These are phyloP conservation scores for Clupea harengus DNA, from an alignment of 2,113 vertebrate genomes.

Conservation along the genomic window DNA sequence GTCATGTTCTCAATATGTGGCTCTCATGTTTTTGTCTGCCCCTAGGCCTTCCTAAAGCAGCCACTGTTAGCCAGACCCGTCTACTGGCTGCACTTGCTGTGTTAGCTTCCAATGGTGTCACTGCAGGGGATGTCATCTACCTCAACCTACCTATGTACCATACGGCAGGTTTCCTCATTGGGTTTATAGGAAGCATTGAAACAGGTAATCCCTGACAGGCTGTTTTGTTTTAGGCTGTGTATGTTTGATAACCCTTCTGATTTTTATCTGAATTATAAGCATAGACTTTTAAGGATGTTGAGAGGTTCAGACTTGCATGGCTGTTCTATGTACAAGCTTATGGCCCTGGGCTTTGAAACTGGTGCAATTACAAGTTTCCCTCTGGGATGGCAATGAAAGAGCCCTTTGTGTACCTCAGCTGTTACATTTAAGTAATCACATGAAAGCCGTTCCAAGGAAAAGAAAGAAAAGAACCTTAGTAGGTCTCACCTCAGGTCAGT, in stretches of 20 bases:
- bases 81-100: conserved; percentile 62
- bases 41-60: conserved; percentile 84
- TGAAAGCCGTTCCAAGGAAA: not conserved
- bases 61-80: conserved; percentile 73
- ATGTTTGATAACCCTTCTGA: not conserved
- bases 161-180: conserved; percentile 77
- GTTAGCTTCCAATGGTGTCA: conserved; percentile 52
- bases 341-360: not conserved
- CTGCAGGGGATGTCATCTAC: conserved; percentile 70
- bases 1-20: not conserved
- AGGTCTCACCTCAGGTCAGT: not conserved
- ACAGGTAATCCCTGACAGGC: conserved; percentile 57
- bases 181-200: conserved; percentile 73
- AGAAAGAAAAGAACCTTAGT: not conserved
- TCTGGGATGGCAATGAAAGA: conserved; percentile 47
- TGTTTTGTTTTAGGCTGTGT: not conserved
- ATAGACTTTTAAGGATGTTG: not conserved
- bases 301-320: not conserved
- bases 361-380: not conserved
- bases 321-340: not conserved
- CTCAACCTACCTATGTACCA: conserved; percentile 81
- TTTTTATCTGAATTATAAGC: not conserved
- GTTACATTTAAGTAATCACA: conserved; percentile 44
- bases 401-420: conserved; percentile 53
- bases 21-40: not conserved